phyloP scores from a whole-genome alignment of 2,113 vertebrate species.

The Bos indicus region DNA sequence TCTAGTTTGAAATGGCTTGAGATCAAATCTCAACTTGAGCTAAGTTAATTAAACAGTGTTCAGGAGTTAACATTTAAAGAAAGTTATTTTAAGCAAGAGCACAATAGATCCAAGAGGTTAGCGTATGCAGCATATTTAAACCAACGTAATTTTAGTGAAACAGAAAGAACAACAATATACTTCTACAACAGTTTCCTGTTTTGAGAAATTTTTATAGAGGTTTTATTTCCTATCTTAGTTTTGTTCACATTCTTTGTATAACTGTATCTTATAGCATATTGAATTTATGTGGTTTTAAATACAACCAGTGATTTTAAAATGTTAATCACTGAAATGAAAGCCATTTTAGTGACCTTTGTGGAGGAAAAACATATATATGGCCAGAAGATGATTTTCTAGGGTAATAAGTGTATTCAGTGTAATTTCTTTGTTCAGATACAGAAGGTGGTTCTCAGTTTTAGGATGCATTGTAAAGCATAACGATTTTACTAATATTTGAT shows the following conservation, averaged over 20 bases:
- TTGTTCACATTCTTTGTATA: constrained; percentile 90
- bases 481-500: constrained; percentile 77
- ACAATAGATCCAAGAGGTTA: not conserved
- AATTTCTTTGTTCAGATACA: constrained; percentile 81
- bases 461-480: constrained; percentile 83
- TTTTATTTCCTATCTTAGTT: constrained; percentile 83
- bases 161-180: constrained; percentile 57
- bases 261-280: constrained; percentile 88
- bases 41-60: constrained; percentile 26
- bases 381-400: constrained; percentile 73
- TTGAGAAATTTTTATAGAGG: constrained; percentile 81
- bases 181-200: constrained; percentile 85
- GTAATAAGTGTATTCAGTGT: constrained; percentile 69
- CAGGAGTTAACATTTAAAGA: constrained; percentile 45
- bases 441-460: constrained; percentile 85
- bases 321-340: constrained; percentile 86
- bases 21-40: constrained; percentile 52
- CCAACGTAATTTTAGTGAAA: not conserved
- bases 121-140: not conserved
- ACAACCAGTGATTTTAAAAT: constrained; percentile 91
- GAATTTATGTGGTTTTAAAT: constrained; percentile 89
- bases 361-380: constrained; percentile 76
- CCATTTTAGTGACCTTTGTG: constrained; percentile 86
- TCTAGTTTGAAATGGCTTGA: constrained; percentile 33
- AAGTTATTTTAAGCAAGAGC: constrained; percentile 12